Conservation (phyloP, 2,888 invertebrate species). For the Gnatocerus cornutus region DNA sequence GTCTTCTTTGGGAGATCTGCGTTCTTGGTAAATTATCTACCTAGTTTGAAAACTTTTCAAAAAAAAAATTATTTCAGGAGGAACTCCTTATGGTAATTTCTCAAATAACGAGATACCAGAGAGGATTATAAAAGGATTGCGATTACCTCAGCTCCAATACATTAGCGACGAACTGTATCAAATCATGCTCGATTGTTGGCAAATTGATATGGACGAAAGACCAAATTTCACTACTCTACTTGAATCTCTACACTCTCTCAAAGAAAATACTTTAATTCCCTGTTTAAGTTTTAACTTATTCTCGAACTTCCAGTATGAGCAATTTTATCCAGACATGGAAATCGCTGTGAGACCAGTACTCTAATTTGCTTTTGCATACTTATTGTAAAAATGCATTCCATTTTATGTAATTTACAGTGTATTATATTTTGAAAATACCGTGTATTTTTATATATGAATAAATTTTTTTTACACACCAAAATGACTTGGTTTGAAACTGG, state of each 20-base stretch:
- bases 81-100: constrained; percentile 84
- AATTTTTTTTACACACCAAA: not conserved
- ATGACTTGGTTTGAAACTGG: too few relatives aligned
- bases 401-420: constrained; percentile 12
- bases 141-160: constrained; percentile 83
- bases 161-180: constrained; percentile 87
- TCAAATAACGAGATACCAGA: constrained; percentile 79
- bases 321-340: constrained; percentile 68
- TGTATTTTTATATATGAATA: not conserved
- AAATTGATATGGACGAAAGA: constrained; percentile 85
- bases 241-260: constrained; percentile 57
- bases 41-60: too few relatives aligned
- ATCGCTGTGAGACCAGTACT: constrained; percentile 63
- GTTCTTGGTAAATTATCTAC: constrained; percentile 75
- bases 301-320: constrained; percentile 68
- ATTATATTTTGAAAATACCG: not conserved
- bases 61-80: constrained; percentile 76
- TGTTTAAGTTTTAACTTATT: constrained; percentile 65
- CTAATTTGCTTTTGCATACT: constrained; percentile 50
- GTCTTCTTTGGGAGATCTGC: constrained; percentile 87
- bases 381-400: constrained; percentile 26
- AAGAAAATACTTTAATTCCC: constrained; percentile 58
- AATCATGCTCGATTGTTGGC: constrained; percentile 89
- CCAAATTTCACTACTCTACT: constrained; percentile 79
- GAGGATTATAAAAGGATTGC: constrained; percentile 80